These are phyloP conservation scores for Drosophila kohkoa DNA, from an alignment of 1,140 invertebrate species.

Conservation along the genomic window DNA sequence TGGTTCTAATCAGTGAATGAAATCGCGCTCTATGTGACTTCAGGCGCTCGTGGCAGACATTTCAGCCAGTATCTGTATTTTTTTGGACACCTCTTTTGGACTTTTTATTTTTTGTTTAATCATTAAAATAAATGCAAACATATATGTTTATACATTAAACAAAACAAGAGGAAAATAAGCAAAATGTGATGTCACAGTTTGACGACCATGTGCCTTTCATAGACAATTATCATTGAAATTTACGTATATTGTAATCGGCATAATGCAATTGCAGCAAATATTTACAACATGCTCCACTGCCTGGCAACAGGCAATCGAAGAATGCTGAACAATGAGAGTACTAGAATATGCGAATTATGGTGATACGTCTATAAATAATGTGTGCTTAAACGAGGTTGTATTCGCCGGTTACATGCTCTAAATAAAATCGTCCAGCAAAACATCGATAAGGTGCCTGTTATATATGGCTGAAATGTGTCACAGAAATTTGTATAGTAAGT, in stretches of 20 bases:
- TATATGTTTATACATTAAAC: background rate
- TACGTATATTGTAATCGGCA: slow-evolving; percentile 2
- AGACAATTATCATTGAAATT: slow-evolving; percentile 2
- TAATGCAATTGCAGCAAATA: slow-evolving; percentile 7
- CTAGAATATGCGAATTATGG: slow-evolving; percentile 13
- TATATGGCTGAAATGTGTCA: slow-evolving; percentile 11
- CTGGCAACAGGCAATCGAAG: slow-evolving; percentile 32
- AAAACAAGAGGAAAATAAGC: background rate
- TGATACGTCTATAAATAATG: background rate
- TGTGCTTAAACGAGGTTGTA: slow-evolving; percentile 6
- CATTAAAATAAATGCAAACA: slow-evolving; percentile 17
- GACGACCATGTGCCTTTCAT: slow-evolving; percentile 17
- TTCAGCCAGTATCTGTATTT: slow-evolving; percentile 41
- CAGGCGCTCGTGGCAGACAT: slow-evolving; percentile 57
- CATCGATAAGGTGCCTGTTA: background rate
- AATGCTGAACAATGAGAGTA: slow-evolving; percentile 19
- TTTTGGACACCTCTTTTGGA: slow-evolving; percentile 41
- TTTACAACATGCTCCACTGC: slow-evolving; percentile 2
- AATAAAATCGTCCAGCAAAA: background rate
- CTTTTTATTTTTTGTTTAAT: slow-evolving; percentile 24
- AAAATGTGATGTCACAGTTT: slow-evolving; percentile 17
- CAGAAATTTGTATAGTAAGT: too few species aligned
- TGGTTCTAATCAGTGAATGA: slow-evolving; percentile 40
- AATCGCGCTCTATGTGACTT: slow-evolving; percentile 56
- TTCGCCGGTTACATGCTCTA: background rate